Evolutionary conservation across 1,140 invertebrate species (phyloP), one percentile per base, ranked within the genome.

Genomic region (Drosophila bipectinata): DNA sequence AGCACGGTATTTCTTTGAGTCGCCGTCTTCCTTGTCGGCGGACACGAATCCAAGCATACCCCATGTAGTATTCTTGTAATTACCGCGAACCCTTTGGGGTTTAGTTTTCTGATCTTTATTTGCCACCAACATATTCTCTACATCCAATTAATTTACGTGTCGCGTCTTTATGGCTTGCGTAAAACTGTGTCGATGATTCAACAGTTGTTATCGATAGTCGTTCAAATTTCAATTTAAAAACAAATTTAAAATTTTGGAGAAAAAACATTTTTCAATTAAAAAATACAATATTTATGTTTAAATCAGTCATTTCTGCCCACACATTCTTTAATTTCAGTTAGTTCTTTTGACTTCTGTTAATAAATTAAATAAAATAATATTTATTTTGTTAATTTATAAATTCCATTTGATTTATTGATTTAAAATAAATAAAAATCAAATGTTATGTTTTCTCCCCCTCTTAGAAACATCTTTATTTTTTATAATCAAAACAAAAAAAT

Each of bases 1-100:
- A 0, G 72, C 72, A 1, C 72, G 34, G 12, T 74, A 75, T 24
- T 75, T 75, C 32, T 66, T 75, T 7, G 39, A 14, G 6, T 41
- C 48, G 0, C 52, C 63, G 1, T 54, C 41, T 8, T 37, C 48
- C 1, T 66, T 41, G 14, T 69, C 53, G 8, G 72, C 48, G 8
- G 72, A 10, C 1, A 58, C 3, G 10, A 75, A 75, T 0, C 72
- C 72, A 1, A 75, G 49, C 5, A 41, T 64, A 1, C 57, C 67
- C 72, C 72, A 75, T 3, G 72, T 75, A 3, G 6, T 37, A 7
- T 51, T 52, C 41, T 75, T 75, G 5, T 14, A 44, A 34, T 45
- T 54, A 8, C 72, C n/a, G 1, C 39, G 51, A 4, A 37, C 28
- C 12, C 72, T 28, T 28, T 28, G 26, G 26, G 5, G 72, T 5